Evolutionary conservation across 2,113 vertebrate genomes (phyloP).

Genomic region (Calypte anna): DNA sequence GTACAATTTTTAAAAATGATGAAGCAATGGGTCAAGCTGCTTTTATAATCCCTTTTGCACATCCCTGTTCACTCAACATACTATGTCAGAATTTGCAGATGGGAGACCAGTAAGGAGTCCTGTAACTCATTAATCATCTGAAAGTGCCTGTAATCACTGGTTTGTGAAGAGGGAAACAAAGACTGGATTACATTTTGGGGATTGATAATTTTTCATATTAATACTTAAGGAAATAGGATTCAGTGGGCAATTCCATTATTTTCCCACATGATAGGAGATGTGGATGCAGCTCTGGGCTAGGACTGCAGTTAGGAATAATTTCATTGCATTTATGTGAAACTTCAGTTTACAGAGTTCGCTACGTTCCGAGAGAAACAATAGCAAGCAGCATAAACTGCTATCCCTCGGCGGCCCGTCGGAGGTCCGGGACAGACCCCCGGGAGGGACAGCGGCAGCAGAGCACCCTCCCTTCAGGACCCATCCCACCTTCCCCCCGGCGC

Average conservation of each 20-base stretch:
- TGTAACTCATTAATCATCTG: neutral
- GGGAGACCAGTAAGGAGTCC: neutral
- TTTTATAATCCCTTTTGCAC: neutral
- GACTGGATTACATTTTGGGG: neutral
- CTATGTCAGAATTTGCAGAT: neutral
- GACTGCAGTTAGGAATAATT: neutral
- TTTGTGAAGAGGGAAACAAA: neutral
- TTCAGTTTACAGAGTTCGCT: neutral
- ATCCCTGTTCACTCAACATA: neutral
- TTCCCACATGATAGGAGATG: neutral
- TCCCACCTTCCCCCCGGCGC: fast-evolving
- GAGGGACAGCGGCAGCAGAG: neutral
- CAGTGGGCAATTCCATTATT: neutral
- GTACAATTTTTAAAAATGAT: neutral
- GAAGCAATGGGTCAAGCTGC: neutral
- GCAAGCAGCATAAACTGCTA: too few species aligned
- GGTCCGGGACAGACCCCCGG: too few species aligned
- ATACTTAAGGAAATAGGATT: neutral
- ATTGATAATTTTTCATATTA: neutral
- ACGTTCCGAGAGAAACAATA: fast-evolving
- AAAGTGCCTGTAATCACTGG: fast-evolving
- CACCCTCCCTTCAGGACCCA: fast-evolving
- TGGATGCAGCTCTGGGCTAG: neutral
- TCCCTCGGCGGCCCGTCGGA: too few species aligned
- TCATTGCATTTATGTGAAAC: neutral